These are phyloP conservation scores for Drosophila meridiana DNA, from an alignment of 2,888 invertebrate genomes.

Conservation along the genomic window DNA sequence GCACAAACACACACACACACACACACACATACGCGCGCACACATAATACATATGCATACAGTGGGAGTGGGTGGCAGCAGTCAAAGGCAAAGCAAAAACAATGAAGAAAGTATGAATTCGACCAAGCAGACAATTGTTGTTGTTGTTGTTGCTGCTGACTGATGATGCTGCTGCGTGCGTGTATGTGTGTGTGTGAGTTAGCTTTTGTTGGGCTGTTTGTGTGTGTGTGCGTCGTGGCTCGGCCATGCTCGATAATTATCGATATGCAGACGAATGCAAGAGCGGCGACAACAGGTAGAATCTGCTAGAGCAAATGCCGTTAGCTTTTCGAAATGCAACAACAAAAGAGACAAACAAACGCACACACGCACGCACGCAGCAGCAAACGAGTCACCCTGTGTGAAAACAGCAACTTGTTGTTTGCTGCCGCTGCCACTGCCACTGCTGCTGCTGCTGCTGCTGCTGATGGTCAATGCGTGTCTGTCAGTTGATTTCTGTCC, in stretches of 20 bases:
- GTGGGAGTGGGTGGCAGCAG: conserved; percentile 62
- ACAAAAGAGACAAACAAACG: conserved; percentile 19
- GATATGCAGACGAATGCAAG: conserved; percentile 56
- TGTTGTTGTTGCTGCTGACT: conserved; percentile 28
- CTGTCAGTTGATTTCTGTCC: conserved; percentile 50
- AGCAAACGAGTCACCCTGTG: conserved; percentile 21
- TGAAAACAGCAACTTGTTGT: conserved; percentile 58
- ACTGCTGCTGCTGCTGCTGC: conserved; percentile 39
- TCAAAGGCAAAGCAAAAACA: conserved; percentile 40
- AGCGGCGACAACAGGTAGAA: conserved; percentile 52
- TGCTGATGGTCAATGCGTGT: conserved; percentile 56
- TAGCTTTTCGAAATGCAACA: conserved; percentile 60
- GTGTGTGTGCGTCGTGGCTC: conserved; percentile 14
- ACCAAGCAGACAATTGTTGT: conserved; percentile 45
- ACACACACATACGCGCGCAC: conserved; percentile 20
- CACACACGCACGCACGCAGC: conserved; percentile 21
- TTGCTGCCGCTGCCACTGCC: conserved; percentile 28
- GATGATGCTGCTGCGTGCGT: conserved; percentile 27
- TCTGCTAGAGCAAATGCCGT: conserved; percentile 58
- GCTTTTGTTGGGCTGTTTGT: conserved; percentile 29
- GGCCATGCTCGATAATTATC: conserved; percentile 52
- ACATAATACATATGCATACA: conserved; percentile 40
- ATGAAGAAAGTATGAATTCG: conserved; percentile 69
- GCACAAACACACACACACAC: conserved; percentile 23
- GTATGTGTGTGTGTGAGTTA: conserved; percentile 21